Evolutionary conservation across 1,140 invertebrate species (phyloP).

Genomic region (Brachystomella parvula): DNA sequence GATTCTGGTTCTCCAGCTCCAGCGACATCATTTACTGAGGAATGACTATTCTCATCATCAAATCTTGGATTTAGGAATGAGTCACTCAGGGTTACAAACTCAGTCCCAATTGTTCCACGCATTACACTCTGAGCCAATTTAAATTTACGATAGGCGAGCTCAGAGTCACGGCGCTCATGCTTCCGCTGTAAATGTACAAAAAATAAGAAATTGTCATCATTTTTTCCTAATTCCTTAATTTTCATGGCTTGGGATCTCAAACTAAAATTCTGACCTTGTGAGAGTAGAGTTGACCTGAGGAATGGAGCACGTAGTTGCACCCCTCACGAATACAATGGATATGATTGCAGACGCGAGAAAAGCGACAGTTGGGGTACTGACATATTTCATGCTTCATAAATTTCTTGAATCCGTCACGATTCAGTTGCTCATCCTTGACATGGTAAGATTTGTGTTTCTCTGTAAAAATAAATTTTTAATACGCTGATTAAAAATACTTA

Average conservation of each 20-base stretch:
- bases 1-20: no score
- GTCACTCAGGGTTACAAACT: conserved; percentile 22
- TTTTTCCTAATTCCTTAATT: not conserved
- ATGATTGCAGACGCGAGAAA: conserved; percentile 91
- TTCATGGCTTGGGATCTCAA: not conserved
- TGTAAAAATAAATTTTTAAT: conserved; percentile 45
- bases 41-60: conserved; percentile 35
- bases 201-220: not conserved
- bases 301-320: conserved; percentile 92
- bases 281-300: conserved; percentile 91
- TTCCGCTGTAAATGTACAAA: conserved; percentile 53
- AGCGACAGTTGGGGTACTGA: conserved; percentile 80
- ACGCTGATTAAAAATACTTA: not conserved
- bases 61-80: conserved; percentile 28
- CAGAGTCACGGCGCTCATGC: conserved; percentile 85
- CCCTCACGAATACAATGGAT: conserved; percentile 94
- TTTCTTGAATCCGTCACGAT: conserved; percentile 94
- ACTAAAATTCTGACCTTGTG: conserved; percentile 58
- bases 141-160: conserved; percentile 71
- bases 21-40: conserved; percentile 21
- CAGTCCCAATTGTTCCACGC: conserved; percentile 38
- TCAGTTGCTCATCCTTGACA: conserved; percentile 92
- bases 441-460: conserved; percentile 99
- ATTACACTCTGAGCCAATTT: conserved; percentile 54
- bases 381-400: conserved; percentile 96